Conservation (phyloP, 2,888 invertebrate genomes). For the Parthenolecanium corni region DNA sequence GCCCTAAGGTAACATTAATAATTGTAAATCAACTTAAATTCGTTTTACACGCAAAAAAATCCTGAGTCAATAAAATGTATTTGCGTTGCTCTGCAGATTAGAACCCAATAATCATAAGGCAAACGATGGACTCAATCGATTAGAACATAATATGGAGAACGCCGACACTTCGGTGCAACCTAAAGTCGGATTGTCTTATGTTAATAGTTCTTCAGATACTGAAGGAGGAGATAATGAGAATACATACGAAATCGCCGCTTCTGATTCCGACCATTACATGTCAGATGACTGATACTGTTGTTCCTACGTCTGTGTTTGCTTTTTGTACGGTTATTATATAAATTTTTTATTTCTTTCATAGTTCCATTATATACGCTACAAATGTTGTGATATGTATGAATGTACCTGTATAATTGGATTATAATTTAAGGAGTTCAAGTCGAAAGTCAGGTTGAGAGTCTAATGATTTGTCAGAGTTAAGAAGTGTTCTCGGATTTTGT, state of each 20-base stretch:
- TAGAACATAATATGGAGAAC: slow-evolving; percentile 15
- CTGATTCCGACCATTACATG: slow-evolving; percentile 25
- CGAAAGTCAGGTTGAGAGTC: no score
- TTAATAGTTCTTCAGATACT: slow-evolving; percentile 23
- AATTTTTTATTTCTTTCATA: no score
- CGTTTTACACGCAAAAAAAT: not conserved
- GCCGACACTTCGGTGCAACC: slow-evolving; percentile 15
- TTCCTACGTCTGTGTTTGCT: not conserved
- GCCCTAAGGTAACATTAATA: slow-evolving; percentile 46
- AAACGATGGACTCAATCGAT: slow-evolving; percentile 22
- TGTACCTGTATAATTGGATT: no score
- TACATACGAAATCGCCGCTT: slow-evolving; percentile 23
- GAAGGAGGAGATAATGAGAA: slow-evolving; percentile 25
- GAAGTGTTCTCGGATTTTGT: no score
- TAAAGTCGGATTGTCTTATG: slow-evolving; percentile 8
- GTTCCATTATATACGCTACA: no score
- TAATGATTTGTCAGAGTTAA: no score
- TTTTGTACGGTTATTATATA: no score
- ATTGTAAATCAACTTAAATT: not conserved
- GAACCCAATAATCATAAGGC: slow-evolving; percentile 25
- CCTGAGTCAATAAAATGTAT: not conserved
- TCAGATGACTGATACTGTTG: slow-evolving; percentile 10
- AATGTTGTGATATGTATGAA: no score
- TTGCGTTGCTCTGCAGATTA: not conserved
- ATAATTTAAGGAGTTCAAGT: no score